Conservation (phyloP, 2,797 vertebrate species). For the Pitangus sulphuratus region DNA sequence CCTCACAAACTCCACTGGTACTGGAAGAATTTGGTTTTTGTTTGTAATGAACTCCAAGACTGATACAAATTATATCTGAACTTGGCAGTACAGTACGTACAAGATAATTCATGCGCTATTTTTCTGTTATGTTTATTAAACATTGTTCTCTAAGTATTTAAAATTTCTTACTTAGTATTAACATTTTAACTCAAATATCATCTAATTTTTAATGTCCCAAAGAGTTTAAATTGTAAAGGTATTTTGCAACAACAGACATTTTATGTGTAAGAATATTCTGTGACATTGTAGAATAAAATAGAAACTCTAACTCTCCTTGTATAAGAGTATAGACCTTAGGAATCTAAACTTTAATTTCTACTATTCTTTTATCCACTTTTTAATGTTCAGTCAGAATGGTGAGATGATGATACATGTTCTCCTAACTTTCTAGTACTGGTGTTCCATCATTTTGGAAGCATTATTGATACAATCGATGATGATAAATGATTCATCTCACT, state of each 20-base stretch:
- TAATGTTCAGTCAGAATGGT: background rate
- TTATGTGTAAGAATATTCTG: background rate
- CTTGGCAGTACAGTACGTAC: background rate
- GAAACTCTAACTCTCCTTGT: background rate
- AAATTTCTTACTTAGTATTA: background rate
- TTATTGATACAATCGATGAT: slow-evolving; percentile 57
- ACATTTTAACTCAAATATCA: background rate
- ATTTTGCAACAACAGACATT: background rate
- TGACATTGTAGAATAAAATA: background rate
- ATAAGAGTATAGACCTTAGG: background rate
- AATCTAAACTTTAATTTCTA: slow-evolving; percentile 7
- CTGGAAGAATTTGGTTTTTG: background rate
- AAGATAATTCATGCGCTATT: background rate
- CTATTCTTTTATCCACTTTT: background rate
- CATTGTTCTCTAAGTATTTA: background rate
- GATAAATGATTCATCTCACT: slow-evolving; percentile 64
- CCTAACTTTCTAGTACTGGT: slow-evolving; percentile 10
- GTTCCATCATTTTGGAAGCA: slow-evolving; percentile 60
- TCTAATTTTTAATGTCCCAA: background rate
- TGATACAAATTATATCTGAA: background rate
- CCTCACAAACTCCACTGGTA: background rate
- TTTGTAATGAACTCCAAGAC: background rate
- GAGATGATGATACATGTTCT: slow-evolving; percentile 48
- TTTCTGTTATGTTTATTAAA: background rate
- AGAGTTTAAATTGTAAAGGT: background rate